These are phyloP conservation scores for Panthera uncia DNA, from an alignment of 2,113 vertebrate genomes.

Conservation along the genomic window DNA sequence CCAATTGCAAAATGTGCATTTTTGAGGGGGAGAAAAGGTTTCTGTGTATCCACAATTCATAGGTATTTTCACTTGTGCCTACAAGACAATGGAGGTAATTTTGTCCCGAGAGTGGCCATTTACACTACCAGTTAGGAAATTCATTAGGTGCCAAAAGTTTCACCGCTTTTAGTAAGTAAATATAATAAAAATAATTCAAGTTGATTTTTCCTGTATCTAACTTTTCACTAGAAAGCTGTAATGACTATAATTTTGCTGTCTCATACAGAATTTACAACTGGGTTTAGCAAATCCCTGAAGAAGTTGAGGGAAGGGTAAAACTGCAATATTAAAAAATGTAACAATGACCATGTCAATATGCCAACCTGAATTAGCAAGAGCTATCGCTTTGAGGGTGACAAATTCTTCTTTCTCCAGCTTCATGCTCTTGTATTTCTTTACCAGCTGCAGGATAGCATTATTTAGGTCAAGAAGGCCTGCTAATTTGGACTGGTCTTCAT, in stretches of 20 bases:
- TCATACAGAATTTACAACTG: conserved; percentile 36
- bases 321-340: conserved; percentile 69
- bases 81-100: not conserved
- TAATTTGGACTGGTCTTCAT: conserved; percentile 98
- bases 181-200: conserved; percentile 29
- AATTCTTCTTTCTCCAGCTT: conserved; percentile 99
- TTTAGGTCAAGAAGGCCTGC: conserved; percentile 98
- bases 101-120: not conserved
- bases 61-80: not conserved
- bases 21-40: not conserved
- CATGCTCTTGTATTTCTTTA: conserved; percentile 99
- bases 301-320: not conserved
- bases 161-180: not conserved
- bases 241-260: conserved; percentile 25
- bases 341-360: conserved; percentile 72
- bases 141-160: not conserved
- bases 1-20: not conserved
- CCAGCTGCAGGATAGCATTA: conserved; percentile 98
- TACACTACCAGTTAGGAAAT: conserved; percentile 23
- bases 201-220: conserved; percentile 42
- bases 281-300: conserved; percentile 60
- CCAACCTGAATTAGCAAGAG: conserved; percentile 99
- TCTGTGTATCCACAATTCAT: not conserved
- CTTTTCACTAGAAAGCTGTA: conserved; percentile 46
- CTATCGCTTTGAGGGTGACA: conserved; percentile 99